Evolutionary conservation across 1,140 invertebrate genomes (phyloP), one percentile per base, ranked within the genome.

Genomic region (Scaptodrosophila lebanonensis): DNA sequence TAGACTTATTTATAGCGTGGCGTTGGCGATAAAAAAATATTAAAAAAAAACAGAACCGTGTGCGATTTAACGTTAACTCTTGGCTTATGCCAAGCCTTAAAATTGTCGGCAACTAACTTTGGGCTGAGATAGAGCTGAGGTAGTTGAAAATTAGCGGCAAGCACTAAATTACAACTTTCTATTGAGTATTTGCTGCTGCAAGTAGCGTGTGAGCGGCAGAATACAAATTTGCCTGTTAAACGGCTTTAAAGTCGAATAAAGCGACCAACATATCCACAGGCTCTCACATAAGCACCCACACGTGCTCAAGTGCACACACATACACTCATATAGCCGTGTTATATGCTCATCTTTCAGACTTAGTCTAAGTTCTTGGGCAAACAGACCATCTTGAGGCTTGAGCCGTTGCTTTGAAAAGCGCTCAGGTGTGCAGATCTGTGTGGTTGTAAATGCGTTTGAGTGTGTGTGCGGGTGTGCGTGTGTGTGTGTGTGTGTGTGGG

Each of bases 1-100:
- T 62, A 68, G 68, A 57, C 52, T 62, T 79, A 79, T 79, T 79
- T 79, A 79, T 79, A 61, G 69, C 69, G 20, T 51, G 39, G 48
- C 27, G 53, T 52, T 49, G 56, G 64, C 67, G 69, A 82, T 82
- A 82, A 79, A 82, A 73, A 79, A 33, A 33, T 8, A 11, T 11
- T 9, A 33, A 13, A n/a, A 33, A 33, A n/a, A 11, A 33, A 13
- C 3, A n/a, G 9, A 33, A 33, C 9, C 3, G 32, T n/a, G 12
- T 33, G 12, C 8, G 2, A 33, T 3, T 11, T 33, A 9, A 69
- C 63, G 68, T 60, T 62, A 72, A 79, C 53, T 59, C 48, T 58
- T 49, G 44, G 60, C 50, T 77, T 77, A 62, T 62, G 51, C 43
- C n/a, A n/a, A 76, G 58, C 61, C 57, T 50, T 59, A 44, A 63